Evolutionary conservation across 2,888 invertebrate species (phyloP), one percentile per base, ranked within the genome.

Genomic region (Melanotus villosus): DNA sequence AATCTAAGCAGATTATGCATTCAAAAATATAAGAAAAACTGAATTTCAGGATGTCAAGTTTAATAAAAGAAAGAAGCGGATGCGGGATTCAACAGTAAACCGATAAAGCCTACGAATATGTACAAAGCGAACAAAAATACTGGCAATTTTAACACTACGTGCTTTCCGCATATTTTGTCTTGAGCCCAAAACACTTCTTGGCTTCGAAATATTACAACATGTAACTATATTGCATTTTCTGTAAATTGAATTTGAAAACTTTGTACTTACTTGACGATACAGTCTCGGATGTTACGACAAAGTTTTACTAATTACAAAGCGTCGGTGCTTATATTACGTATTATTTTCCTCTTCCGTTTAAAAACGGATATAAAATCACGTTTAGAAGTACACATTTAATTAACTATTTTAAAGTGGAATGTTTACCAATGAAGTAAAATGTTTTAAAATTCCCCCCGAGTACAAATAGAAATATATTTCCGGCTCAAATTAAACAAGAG

Each of bases 91-190:
- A 52, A 32, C 52, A 32, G 16, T 52, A 52, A 52, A 14, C 32
- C 16, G 52, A 52, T 52, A 52, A 52, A 30, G 52, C 52, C 52
- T 26, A 18, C 52, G 52, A 52, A 52, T 52, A 52, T 52, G 52
- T 52, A 52, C 52, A 52, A 52, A 52, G 52, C 34, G 52, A 52
- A 52, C 52, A 52, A 52, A 52, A 52, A 32, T 32, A 52, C 52
- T 32, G 16, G 47, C 30, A 52, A 52, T 52, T 52, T 52, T 52
- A 32, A 52, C 52, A 52, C 34, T 52, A 52, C 52, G 52, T 26
- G 52, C 52, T 26, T 52, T 52, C 52, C 30, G 52, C 26, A 52
- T 52, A 52, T 52, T 52, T 52, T 52, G 52, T 52, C 52, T 23
- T 32, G 52, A 32, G 52, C 52, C 12, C 16, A 52, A 32, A 30